Evolutionary conservation across 2,113 vertebrate genomes (phyloP).

Genomic region (Pica pica): DNA sequence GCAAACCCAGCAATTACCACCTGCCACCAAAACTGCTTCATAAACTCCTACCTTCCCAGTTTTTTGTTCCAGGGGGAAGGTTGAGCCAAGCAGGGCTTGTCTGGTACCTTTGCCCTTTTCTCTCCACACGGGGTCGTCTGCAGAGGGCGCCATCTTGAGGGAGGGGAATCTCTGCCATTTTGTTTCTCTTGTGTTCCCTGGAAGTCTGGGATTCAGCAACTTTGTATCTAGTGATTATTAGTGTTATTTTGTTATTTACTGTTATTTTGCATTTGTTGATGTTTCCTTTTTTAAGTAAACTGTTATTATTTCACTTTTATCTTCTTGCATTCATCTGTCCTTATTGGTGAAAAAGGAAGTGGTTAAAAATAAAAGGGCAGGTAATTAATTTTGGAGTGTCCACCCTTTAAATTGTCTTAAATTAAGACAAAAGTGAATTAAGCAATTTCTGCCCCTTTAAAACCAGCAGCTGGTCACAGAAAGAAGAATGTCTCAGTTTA

Average conservation of each 20-base stretch:
- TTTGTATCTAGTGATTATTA: not conserved
- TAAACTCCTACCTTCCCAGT: not conserved
- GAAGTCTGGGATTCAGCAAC: not conserved
- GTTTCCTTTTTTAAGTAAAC: not conserved
- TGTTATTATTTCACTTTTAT: not conserved
- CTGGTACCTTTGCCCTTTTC: not conserved
- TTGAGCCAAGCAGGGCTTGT: not conserved
- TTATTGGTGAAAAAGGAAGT: not conserved
- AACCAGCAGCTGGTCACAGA: not conserved
- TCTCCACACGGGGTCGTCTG: not conserved
- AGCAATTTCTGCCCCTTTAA: not conserved
- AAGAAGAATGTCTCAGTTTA: not conserved
- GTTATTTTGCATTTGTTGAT: not conserved
- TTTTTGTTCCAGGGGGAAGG: not conserved
- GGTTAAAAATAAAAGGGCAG: not conserved
- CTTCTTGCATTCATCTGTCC: not conserved
- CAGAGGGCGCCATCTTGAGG: not conserved
- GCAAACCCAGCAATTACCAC: not conserved
- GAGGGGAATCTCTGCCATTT: not conserved
- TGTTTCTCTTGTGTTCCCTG: not conserved
- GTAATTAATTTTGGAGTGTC: not conserved
- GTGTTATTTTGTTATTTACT: not conserved
- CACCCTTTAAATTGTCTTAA: not conserved
- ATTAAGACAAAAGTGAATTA: not conserved
- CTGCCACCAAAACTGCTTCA: not conserved